Evolutionary conservation across 2,888 invertebrate genomes (phyloP).

Genomic region (Stegana nigrithorax): DNA sequence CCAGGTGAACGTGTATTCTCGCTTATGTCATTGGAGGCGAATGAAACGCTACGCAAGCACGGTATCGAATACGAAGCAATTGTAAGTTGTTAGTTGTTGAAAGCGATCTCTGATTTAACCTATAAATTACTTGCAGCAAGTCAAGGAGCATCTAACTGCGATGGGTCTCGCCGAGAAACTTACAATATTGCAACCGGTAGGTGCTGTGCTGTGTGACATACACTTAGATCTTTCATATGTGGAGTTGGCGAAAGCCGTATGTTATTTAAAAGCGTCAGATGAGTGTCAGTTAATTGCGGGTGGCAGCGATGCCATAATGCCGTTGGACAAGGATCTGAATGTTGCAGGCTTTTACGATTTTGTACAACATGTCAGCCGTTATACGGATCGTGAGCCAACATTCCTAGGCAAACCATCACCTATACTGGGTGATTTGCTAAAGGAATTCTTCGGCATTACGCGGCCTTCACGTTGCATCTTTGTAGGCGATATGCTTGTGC

Average conservation of each 20-base stretch:
- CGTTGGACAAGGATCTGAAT: slow-evolving; percentile 49
- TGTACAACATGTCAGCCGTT: slow-evolving; percentile 47
- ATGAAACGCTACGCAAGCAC: slow-evolving; percentile 60
- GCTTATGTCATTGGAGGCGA: slow-evolving; percentile 62
- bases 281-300: slow-evolving; percentile 68
- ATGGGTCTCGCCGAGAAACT: slow-evolving; percentile 39
- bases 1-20: slow-evolving; percentile 68
- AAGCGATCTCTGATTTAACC: background rate
- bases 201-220: slow-evolving; percentile 70
- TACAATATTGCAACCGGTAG: slow-evolving; percentile 52
- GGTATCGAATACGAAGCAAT: slow-evolving; percentile 67
- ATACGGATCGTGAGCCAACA: slow-evolving; percentile 62
- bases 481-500: slow-evolving; percentile 85
- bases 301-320: slow-evolving; percentile 61
- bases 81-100: slow-evolving; percentile 46
- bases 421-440: slow-evolving; percentile 61
- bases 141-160: slow-evolving; percentile 47
- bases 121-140: slow-evolving; percentile 45
- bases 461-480: slow-evolving; percentile 79
- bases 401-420: slow-evolving; percentile 69
- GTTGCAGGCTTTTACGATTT: slow-evolving; percentile 59
- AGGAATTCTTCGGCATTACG: slow-evolving; percentile 66
- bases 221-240: slow-evolving; percentile 67
- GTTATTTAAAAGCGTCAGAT: slow-evolving; percentile 67
- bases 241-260: slow-evolving; percentile 66